Percentiles rank a stretch among this genome's conserved stretches.
Conservation (phyloP, 2,113 vertebrate genomes). For the Azemiops feae region DNA sequence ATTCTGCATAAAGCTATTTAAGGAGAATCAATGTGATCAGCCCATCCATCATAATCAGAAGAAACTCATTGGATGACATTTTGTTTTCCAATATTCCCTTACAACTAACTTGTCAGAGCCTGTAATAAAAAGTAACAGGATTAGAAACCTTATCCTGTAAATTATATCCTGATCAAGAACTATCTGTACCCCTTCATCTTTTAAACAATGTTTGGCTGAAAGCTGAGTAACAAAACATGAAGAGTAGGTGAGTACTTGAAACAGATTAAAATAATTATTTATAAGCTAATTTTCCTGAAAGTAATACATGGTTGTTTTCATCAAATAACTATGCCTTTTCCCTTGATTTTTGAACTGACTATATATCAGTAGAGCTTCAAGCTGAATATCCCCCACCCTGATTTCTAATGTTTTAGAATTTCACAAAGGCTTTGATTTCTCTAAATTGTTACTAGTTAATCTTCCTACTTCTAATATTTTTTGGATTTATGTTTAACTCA, state of each 20-base stretch:
- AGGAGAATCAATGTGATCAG: not conserved
- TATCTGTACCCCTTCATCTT: not conserved
- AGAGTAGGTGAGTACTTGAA: constrained; percentile 17
- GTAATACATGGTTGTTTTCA: accelerated
- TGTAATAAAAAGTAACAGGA: not conserved
- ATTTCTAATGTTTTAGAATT: not conserved
- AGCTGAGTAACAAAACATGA: constrained; percentile 29
- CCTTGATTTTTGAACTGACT: accelerated
- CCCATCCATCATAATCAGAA: not conserved
- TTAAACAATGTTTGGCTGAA: constrained; percentile 25
- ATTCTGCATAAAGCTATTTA: not conserved
- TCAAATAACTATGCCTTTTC: accelerated
- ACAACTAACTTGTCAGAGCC: not conserved
- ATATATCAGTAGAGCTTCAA: too few species aligned
- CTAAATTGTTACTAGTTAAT: not conserved
- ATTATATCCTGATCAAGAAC: not conserved
- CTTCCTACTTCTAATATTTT: not conserved
- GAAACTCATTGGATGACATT: not conserved
- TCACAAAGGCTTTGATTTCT: not conserved
- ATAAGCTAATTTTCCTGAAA: not conserved
- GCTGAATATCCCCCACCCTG: accelerated
- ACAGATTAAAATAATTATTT: not conserved
- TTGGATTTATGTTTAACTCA: not conserved
- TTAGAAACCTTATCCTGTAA: not conserved
- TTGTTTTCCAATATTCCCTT: not conserved